These are phyloP conservation scores for Chaetops frenatus DNA, from an alignment of 2,113 vertebrate species.

Conservation along the genomic window DNA sequence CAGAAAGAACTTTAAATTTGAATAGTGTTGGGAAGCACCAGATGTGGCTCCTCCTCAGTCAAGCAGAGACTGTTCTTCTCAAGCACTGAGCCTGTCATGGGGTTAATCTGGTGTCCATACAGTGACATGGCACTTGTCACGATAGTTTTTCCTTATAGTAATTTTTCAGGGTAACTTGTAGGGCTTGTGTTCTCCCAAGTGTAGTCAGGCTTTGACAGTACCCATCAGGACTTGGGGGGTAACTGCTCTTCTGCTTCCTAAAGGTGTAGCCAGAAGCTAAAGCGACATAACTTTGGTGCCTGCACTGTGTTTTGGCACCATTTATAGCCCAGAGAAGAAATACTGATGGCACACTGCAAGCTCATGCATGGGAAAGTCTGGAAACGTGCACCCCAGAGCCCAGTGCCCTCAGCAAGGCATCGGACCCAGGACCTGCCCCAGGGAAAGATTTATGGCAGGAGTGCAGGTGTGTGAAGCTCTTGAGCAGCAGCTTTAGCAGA, in stretches of 20 bases:
- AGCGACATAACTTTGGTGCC: not conserved
- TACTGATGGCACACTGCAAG: not conserved
- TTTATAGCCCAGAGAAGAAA: not conserved
- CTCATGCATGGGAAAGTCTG: not conserved
- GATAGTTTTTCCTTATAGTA: not conserved
- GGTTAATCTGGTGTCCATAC: not conserved
- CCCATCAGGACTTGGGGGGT: not conserved
- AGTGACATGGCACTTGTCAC: not conserved
- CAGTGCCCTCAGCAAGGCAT: not conserved
- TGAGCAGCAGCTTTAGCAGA: not conserved
- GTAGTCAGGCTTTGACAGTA: not conserved
- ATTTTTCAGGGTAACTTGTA: not conserved
- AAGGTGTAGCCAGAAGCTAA: not conserved
- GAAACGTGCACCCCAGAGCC: not conserved
- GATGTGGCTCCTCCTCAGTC: not conserved
- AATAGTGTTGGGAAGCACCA: not conserved
- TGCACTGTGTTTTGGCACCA: not conserved
- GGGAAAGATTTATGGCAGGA: fast-evolving
- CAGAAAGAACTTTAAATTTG: not conserved
- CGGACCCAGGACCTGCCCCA: fast-evolving
- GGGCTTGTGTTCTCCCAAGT: not conserved
- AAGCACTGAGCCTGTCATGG: not conserved
- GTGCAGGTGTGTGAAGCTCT: not conserved
- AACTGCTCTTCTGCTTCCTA: not conserved
- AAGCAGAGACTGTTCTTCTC: not conserved